Evolutionary conservation across 2,113 vertebrate genomes (phyloP).

Genomic region (Motacilla alba): DNA sequence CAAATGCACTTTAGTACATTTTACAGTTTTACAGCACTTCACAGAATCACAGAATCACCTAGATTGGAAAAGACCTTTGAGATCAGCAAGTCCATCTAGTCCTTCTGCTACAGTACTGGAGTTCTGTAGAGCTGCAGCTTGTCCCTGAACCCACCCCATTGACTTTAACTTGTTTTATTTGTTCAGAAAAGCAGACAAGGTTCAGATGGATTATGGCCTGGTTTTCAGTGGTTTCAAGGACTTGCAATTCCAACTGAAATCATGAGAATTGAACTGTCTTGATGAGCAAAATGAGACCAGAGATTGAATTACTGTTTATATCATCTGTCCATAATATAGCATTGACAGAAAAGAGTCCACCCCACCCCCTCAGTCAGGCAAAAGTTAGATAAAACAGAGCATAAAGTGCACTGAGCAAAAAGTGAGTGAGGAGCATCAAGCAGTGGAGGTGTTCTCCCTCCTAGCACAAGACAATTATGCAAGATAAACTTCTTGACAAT

Average conservation of each 20-base stretch:
- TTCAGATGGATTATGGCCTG: not conserved
- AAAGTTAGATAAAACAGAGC: not conserved
- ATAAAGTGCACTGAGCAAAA: not conserved
- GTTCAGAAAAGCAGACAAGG: not conserved
- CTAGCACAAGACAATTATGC: not conserved
- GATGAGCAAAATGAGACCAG: not conserved
- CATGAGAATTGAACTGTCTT: not conserved
- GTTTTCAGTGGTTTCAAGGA: not conserved
- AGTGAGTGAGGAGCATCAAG: not conserved
- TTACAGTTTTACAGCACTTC: not conserved
- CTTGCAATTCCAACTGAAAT: not conserved
- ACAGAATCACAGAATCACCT: not conserved
- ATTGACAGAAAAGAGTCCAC: not conserved
- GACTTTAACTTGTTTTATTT: not conserved
- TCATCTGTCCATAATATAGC: not conserved
- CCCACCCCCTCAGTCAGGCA: fast-evolving
- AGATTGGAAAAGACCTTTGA: not conserved
- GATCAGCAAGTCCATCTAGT: not conserved
- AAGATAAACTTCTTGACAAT: not conserved
- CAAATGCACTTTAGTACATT: not conserved
- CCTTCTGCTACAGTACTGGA: not conserved
- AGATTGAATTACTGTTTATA: not conserved
- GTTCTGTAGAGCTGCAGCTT: not conserved
- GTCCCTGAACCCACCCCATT: not conserved
- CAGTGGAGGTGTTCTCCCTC: not conserved